These are phyloP conservation scores for Ephydatia muelleri DNA, from an alignment of 37 sponge, comb jelly and placozoan genomes.

Conservation along the genomic window DNA sequence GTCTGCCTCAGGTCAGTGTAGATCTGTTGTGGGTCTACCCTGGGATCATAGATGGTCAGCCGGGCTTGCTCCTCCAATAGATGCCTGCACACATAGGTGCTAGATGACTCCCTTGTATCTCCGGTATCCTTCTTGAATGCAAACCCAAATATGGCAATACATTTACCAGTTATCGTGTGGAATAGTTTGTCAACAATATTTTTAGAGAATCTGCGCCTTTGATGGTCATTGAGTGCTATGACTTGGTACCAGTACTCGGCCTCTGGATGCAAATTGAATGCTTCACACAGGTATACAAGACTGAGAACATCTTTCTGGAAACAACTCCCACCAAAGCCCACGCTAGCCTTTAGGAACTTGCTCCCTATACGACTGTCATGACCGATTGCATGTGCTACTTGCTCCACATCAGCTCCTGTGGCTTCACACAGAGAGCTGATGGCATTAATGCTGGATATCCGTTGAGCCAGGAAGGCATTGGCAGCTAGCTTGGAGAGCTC, in stretches of 20 bases:
- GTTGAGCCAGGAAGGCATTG: slow-evolving; percentile 95
- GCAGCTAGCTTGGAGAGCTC: slow-evolving; percentile 94
- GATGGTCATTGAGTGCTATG: slow-evolving; percentile 84
- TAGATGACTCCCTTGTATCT: slow-evolving; percentile 88
- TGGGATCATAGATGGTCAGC: slow-evolving; percentile 87
- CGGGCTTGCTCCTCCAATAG: slow-evolving; percentile 85
- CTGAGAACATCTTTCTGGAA: slow-evolving; percentile 94
- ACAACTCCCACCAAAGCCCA: slow-evolving; percentile 94
- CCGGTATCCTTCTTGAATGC: slow-evolving; percentile 89
- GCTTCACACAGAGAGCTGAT: slow-evolving; percentile 95
- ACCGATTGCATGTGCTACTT: slow-evolving; percentile 88
- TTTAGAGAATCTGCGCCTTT: slow-evolving; percentile 77
- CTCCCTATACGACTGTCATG: slow-evolving; percentile 84
- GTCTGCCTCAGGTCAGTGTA: slow-evolving; percentile 64
- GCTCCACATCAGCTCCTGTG: slow-evolving; percentile 88
- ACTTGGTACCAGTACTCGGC: slow-evolving; percentile 96
- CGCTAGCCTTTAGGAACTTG: slow-evolving; percentile 86
- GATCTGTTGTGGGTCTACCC: slow-evolving; percentile 76
- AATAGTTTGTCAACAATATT: slow-evolving; percentile 78
- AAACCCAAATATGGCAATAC: slow-evolving; percentile 91
- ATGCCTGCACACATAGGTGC: slow-evolving; percentile 82
- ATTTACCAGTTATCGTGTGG: slow-evolving; percentile 90
- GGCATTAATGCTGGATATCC: slow-evolving; percentile 92
- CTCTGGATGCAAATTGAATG: slow-evolving; percentile 85
- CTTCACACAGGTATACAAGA: slow-evolving; percentile 89